phyloP scores from a whole-genome alignment of 2,113 vertebrate species.

The Notothenia coriiceps region DNA sequence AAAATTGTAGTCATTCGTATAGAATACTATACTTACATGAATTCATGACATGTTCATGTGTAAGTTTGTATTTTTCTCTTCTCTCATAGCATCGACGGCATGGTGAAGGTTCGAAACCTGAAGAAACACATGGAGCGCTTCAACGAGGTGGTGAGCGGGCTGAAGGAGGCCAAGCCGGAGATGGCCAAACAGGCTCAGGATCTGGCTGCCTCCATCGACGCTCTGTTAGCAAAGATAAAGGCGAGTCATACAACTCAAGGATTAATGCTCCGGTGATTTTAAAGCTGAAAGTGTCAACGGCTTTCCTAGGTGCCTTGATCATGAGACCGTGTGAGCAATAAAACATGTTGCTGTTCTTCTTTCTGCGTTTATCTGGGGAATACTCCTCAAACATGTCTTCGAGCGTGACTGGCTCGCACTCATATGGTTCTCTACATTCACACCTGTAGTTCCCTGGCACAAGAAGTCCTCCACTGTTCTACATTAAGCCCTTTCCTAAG shows the following conservation, averaged over 20 bases:
- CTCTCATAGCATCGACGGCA: slow-evolving; percentile 89
- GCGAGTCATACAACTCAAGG: slow-evolving; percentile 65
- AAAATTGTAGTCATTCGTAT: no score
- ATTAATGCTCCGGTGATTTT: background rate
- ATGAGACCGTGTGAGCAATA: background rate
- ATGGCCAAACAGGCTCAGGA: slow-evolving; percentile 91
- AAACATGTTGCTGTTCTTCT: background rate
- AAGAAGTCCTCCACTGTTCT: slow-evolving; percentile 6
- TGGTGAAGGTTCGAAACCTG: slow-evolving; percentile 92
- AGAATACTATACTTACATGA: background rate
- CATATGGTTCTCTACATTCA: background rate
- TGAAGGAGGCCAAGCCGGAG: slow-evolving; percentile 95
- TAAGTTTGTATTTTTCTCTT: background rate
- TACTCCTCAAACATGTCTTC: background rate
- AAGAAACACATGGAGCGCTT: slow-evolving; percentile 92
- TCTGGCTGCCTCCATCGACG: slow-evolving; percentile 89
- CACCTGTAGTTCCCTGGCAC: background rate
- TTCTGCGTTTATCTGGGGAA: background rate
- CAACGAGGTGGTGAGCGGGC: slow-evolving; percentile 90
- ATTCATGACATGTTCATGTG: background rate
- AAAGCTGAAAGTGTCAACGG: slow-evolving; percentile 1
- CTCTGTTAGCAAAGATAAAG: slow-evolving; percentile 93
- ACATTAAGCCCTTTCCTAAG: slow-evolving; percentile 5
- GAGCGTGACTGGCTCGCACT: slow-evolving; percentile 7
- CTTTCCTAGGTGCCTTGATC: background rate